Base-by-base conservation (phyloP, 2,113 vertebrate genomes). In the Barnardius zonarius region DNA sequence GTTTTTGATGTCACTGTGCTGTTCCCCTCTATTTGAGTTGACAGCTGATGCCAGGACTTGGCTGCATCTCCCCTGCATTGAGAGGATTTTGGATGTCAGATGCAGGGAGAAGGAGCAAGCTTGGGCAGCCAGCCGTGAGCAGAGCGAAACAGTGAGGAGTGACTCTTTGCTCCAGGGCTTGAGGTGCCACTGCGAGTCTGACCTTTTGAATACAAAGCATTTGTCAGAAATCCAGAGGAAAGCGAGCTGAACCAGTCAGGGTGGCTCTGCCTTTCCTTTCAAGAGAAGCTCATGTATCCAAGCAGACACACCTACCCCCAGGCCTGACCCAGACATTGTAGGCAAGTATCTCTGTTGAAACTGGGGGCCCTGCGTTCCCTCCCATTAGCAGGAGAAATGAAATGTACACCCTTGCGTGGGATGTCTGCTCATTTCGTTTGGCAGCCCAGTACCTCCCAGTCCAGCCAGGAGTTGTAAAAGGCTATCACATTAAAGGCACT, bases 201-300 rank as follows among this genome's bases (percentile, higher is more conserved):
- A 97, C 97, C 96, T 98, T 98, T 97, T 72, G 73, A 97, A 98
- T 97, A 94, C 94, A 98, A 98, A 98, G 95, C 77, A 88, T 93
- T 97, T 97, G 96, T 98, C 97, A 98, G 92, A 49, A 90, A 96
- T 94, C 95, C 95, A 94, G 88, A 91, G 79, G 78, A 93, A 96
- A 94, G 80, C 74, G 2, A 96, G 88, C 70, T 27, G 72, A 95
- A 84, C 91, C 55, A 92, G 97, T 88, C 61, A 70, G 80, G 88
- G 84, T 88, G 83, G 61, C 76, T 92, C 79, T 86, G 79, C 75
- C 66, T 88, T n/a, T 66, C 73, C 83, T 85, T 84, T 83, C 59
- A 77, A 66, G 49, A 64, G 79, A 57, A 81, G 62, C 43, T 83
- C 46, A 43, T 48, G n/a, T 33, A 24, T 86, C 87, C 79, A 49